Conservation (phyloP, 2,113 vertebrate species). For the Xyliphius kryptos region DNA sequence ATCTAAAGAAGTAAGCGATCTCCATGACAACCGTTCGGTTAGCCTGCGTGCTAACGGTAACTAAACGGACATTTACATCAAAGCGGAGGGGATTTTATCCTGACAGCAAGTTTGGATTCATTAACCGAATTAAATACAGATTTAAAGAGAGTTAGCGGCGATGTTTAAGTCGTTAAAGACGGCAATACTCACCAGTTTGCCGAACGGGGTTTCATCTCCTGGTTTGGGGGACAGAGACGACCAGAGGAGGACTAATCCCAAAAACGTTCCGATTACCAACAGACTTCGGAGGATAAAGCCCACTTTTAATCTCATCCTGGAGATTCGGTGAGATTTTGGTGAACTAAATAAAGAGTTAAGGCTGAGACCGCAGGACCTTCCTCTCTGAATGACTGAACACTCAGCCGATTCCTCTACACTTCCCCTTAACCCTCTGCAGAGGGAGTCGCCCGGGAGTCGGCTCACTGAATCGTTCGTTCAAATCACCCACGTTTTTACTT, state of each 20-base stretch:
- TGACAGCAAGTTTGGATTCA: no score
- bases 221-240: conserved; percentile 71
- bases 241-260: conserved; percentile 81
- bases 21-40: conserved; percentile 56
- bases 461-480: not conserved
- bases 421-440: not conserved
- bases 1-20: no score
- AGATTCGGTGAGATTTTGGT: not conserved
- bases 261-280: conserved; percentile 74
- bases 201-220: conserved; percentile 61
- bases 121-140: no score
- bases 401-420: not conserved
- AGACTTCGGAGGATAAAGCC: conserved; percentile 81
- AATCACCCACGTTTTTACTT: not conserved
- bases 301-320: conserved; percentile 80
- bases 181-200: conserved; percentile 61
- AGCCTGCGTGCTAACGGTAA: conserved; percentile 21
- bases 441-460: not conserved
- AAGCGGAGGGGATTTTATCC: no score
- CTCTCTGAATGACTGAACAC: not conserved
- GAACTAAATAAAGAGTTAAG: not conserved
- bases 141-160: no score
- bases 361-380: not conserved
- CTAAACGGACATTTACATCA: not conserved
- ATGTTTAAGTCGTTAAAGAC: no score